A percentile compares a stretch with the other conserved stretches of the same genome.
Evolutionary conservation across 2,113 vertebrate genomes (phyloP).

Genomic region (Megaceryle torquata): DNA sequence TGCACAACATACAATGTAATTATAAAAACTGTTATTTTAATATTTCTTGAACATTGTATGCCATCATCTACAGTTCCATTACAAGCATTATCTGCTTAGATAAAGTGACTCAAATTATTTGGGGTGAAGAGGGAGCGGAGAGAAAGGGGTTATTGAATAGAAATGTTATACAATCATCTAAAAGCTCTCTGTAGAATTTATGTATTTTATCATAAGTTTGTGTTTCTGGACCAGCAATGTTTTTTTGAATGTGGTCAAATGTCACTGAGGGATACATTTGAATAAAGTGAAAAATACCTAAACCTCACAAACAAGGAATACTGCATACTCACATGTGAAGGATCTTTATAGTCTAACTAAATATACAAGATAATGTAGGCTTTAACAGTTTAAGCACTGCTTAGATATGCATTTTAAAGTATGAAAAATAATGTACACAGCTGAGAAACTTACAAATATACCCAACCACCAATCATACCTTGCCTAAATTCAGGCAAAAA

Average conservation of each 20-base stretch:
- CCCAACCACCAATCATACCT: no score
- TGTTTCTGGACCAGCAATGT: neutral
- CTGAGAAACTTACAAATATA: no score
- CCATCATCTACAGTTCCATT: neutral
- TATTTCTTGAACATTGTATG: neutral
- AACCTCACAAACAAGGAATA: neutral
- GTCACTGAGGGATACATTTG: neutral
- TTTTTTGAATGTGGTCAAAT: neutral
- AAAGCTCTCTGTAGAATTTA: neutral
- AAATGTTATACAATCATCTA: neutral
- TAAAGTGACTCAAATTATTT: neutral
- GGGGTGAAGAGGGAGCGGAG: neutral
- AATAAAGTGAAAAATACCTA: neutral
- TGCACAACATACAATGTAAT: neutral
- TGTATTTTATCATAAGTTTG: neutral
- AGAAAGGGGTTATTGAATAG: neutral
- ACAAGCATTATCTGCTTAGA: neutral
- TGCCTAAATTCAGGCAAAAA: neutral
- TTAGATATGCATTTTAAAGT: neutral
- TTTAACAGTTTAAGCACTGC: neutral
- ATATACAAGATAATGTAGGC: fast-evolving
- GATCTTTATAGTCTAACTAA: neutral
- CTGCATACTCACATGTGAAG: neutral
- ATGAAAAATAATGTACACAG: neutral
- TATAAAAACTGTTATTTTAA: conserved; percentile 29